Base-by-base conservation (phyloP, 2,888 invertebrate species). In the Drosophila acutilabella region DNA sequence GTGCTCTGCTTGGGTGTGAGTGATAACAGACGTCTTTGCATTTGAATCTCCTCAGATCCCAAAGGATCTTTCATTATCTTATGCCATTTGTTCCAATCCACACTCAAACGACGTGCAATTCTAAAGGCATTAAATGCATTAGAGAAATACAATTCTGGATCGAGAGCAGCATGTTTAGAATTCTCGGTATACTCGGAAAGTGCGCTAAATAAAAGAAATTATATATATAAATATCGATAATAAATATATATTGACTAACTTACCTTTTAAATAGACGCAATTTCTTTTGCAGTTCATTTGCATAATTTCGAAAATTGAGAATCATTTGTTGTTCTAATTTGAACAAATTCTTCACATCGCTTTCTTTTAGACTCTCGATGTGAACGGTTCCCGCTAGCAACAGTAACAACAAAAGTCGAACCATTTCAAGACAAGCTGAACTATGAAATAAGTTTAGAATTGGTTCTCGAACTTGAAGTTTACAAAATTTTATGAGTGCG, bases 11-110 rank as follows among this genome's bases (percentile, higher is more conserved):
- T 6, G 0, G 81, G 77, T 0, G 42, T 1, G 0, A 51, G 41
- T 10, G 41, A 16, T 6, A 81, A 8, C 0, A 85, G 20, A 0
- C 36, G 42, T 23, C 57, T 18, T 0, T 81, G 47, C 18, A 68
- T 47, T 20, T 41, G 18, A 0, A 66, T 44, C 14, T 65, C 52
- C 0, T 59, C 47, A 0, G 11, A 6, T 0, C 68, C 81, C 20
- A 61, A 50, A 11, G 13, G n/a, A 3, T 58, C 6, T 10, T 48
- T 33, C 81, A 83, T 74, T 20, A 59, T 59, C 2, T 50, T 13
- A 14, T 73, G 74, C 84, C 74, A 84, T 2, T 54, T n/a, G 5
- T 44, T 14, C 82, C 84, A 84, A 14, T 82, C 81, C 50, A 66
- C 65, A 13, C 70, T 81, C 70, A 84, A 69, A 44, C 80, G 82